These are phyloP conservation scores for Calliphora vicina DNA, from an alignment of 1,140 invertebrate genomes.

Conservation along the genomic window DNA sequence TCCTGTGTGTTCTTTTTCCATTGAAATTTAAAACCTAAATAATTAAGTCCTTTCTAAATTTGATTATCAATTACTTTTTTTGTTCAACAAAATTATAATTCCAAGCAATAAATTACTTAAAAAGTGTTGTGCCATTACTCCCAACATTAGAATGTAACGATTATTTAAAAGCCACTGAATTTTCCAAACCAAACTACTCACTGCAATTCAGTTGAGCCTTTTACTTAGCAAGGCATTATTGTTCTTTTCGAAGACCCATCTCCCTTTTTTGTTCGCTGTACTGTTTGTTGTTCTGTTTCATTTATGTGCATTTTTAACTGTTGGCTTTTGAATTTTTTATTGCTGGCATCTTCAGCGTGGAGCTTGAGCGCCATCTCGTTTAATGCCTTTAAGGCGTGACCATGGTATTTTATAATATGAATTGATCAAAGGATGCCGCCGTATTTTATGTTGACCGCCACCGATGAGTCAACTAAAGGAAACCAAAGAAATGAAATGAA, in stretches of 20 bases:
- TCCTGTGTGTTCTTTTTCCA: too few relatives aligned
- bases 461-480: conserved; percentile 37
- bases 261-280: too few relatives aligned
- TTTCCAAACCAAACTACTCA: neutral
- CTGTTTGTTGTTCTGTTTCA: too few relatives aligned
- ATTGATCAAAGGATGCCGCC: conserved; percentile 62
- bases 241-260: too few relatives aligned
- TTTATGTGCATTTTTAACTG: neutral
- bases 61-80: too few relatives aligned
- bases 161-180: conserved; percentile 1
- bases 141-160: neutral
- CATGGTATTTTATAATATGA: conserved; percentile 64
- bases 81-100: too few relatives aligned
- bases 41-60: too few relatives aligned
- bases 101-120: too few relatives aligned
- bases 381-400: conserved; percentile 64
- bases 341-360: neutral
- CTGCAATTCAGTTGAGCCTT: too few relatives aligned
- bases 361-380: conserved; percentile 62
- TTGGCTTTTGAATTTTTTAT: neutral
- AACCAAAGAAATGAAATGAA: neutral
- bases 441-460: conserved; percentile 60
- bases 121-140: neutral
- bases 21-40: too few relatives aligned
- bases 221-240: too few relatives aligned